These are phyloP conservation scores for Mesorhabditis spiculigera DNA, from an alignment of 2,888 invertebrate species.

Conservation along the genomic window DNA sequence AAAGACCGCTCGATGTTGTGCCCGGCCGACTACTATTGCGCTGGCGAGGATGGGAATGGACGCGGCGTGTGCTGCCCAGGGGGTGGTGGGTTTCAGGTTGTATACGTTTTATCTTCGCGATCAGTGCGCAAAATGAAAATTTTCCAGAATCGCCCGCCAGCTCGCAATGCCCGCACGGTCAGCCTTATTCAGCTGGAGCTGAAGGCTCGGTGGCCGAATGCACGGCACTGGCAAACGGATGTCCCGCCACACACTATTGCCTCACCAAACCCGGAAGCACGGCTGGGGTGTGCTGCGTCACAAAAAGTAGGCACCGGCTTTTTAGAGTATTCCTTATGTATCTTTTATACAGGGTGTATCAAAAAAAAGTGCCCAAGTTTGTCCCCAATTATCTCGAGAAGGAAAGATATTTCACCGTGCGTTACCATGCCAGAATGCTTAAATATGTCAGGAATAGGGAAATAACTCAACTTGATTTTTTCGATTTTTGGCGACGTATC, in stretches of 20 bases:
- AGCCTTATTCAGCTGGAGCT: background rate
- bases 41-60: slow-evolving; percentile 29
- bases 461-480: too few species aligned
- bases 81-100: background rate
- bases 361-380: too few species aligned
- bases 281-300: slow-evolving; percentile 45
- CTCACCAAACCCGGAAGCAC: slow-evolving; percentile 31
- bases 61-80: slow-evolving; percentile 44
- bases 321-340: too few species aligned
- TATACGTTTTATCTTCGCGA: background rate
- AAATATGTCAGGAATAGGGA: too few species aligned
- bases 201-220: background rate
- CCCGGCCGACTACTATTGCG: slow-evolving; percentile 41
- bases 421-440: too few species aligned
- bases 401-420: too few species aligned
- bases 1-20: slow-evolving; percentile 19
- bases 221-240: slow-evolving; percentile 18
- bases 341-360: too few species aligned
- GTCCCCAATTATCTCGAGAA: too few species aligned
- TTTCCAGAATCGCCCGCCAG: background rate
- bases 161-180: background rate
- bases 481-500: too few species aligned
- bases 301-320: slow-evolving; percentile 28
- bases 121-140: background rate
- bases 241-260: slow-evolving; percentile 49